Evolutionary conservation across 2,797 vertebrate genomes (phyloP).

Genomic region (Paramormyrops hopkinsi): DNA sequence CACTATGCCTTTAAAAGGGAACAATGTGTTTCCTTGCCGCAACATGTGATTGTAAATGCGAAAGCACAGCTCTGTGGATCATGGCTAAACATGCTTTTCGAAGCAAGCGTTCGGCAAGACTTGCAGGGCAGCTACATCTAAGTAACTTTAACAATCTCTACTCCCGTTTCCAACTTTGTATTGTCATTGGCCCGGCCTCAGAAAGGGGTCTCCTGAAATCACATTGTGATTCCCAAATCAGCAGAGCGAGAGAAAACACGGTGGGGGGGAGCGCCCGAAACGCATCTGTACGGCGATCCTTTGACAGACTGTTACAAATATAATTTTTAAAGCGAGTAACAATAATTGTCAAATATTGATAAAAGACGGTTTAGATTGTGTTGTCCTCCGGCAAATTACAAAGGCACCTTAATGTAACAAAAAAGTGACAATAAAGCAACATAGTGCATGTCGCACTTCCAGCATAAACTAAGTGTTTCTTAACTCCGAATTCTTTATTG

Average conservation of each 20-base stretch:
- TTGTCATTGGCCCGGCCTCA: background rate
- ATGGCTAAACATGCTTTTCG: background rate
- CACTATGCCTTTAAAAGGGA: background rate
- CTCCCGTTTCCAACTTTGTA: background rate
- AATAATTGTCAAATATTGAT: background rate
- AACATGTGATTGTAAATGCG: background rate
- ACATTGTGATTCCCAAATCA: constrained; percentile 15
- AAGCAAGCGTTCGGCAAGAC: background rate
- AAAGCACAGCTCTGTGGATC: background rate
- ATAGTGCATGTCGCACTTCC: background rate
- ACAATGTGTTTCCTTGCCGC: constrained; percentile 25
- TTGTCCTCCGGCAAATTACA: background rate
- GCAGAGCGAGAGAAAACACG: background rate
- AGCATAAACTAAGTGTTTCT: background rate
- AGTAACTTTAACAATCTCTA: background rate
- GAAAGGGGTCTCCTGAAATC: background rate
- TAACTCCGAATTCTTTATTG: background rate
- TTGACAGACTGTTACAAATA: background rate
- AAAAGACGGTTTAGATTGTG: background rate
- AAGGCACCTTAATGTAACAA: background rate
- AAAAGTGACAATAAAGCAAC: background rate
- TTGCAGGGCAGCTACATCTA: background rate
- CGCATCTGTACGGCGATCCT: background rate
- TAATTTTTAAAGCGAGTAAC: background rate
- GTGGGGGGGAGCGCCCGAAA: background rate